Base-by-base conservation (phyloP, 64 coral and sea anemone species). In the Platygyra sinensis region DNA sequence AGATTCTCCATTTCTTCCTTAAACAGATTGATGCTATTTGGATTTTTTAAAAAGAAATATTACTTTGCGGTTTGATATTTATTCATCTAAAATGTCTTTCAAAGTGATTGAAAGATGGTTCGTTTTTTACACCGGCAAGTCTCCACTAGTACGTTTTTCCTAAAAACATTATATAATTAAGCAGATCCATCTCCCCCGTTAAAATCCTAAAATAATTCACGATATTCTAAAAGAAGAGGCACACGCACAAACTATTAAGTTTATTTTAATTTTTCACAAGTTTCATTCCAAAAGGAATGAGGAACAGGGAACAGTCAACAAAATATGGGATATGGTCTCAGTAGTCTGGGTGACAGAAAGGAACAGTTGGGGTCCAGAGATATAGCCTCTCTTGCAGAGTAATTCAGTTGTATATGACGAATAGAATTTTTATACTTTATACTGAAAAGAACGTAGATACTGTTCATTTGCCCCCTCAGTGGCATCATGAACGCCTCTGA, bases 71-170 rank as follows among this genome's bases (percentile, higher is more conserved):
- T 74, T 27, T 74, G 11, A 74, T 52, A 78, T 78, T 78, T 78
- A 78, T 51, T 78, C 49, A 76, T n/a, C 4, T 28, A 78, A 78
- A 78, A 52, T 78, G 52, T n/a, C 49, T 78, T 18, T 18, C 22
- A 52, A 78, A 78, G 19, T 78, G 42, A 8, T 20, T 52, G 2
- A 18, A 19, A 7, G 42, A 12, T 33, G 75, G 18, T 78, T 16
- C 5, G 18, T 52, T 27, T 49, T n/a, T 28, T 52, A 27, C 49
- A 52, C 17, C 20, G 75, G 33, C 46, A 78, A 78, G 75, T 52
- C 75, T n/a, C 49, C n/a, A n/a, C 52, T 22, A 78, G 19, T 78
- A 78, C 5, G 75, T 49, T 78, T 78, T 78, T 78, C 42, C 75
- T 78, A 78, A 52, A 25, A 78, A 54, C 5, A 78, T 7, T n/a